Base-by-base conservation (phyloP, 2,888 invertebrate species). In the Caenorhabditis doughertyi region DNA sequence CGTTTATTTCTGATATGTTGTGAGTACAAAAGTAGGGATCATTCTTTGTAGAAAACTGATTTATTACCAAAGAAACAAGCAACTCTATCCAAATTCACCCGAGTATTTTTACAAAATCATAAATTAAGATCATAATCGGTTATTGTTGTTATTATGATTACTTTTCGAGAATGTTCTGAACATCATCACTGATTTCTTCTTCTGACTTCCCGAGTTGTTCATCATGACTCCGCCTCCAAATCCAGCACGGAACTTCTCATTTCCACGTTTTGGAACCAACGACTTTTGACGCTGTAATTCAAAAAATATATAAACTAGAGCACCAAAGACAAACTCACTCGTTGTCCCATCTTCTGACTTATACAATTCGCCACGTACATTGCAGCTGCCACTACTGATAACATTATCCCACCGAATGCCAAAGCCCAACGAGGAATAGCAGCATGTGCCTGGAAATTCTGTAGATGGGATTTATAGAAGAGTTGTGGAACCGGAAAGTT, bases 141-240 rank as follows among this genome's bases (percentile, higher is more conserved):
- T 80, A 67, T 79, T 39, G 16, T 79, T 84, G 27, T 68, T 85
- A 51, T 73, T 79, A 44, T 73, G 60, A 42, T 77, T 77, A 5
- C 72, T 72, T 64, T 84, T 84, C 16, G 84, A 81, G 67, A 86
- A 86, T 11, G 83, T 86, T 27, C 86, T 42, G 68, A 87, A 87
- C 87, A 87, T 84, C 87, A 87, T 87, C 27, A 85, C 85, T 32
- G 84, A 80, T 51, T 85, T 85, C 67, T 85, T 85, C 65, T 80
- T 77, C 76, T 84, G 83, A n/a, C 71, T 70, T 18, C 81, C 72
- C 62, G 58, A 47, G 44, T 67, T 77, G 18, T 83, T 81, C 83
- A 83, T 85, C 83, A 87, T 87, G 56, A 87, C 80, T 13, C 85
- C 85, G 13, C 87, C 87, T 7, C 84, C 87, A 49, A 87, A 87